Conservation (phyloP, 2,113 vertebrate species). For the Pseudolaguvia tuberculata region DNA sequence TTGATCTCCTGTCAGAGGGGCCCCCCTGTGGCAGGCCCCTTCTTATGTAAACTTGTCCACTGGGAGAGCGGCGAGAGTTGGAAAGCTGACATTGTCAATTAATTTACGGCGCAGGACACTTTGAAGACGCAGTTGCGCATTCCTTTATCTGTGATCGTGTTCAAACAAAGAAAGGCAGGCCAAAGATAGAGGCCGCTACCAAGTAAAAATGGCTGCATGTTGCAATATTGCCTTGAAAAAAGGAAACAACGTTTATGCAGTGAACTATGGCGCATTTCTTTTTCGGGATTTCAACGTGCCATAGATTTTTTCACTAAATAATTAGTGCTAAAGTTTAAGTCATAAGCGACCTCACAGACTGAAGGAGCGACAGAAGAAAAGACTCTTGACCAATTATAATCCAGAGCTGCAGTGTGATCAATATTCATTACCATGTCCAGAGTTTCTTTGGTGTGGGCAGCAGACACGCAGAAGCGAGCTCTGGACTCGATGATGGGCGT, state of each 20-base stretch:
- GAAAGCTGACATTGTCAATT: constrained; percentile 34
- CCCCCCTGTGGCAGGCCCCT: constrained; percentile 62
- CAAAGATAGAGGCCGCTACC: constrained; percentile 23
- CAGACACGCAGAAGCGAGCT: constrained; percentile 84
- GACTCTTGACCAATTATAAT: background rate
- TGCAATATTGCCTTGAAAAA: too few relatives aligned
- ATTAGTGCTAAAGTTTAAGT: too few relatives aligned
- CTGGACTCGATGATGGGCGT: constrained; percentile 86
- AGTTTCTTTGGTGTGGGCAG: constrained; percentile 82
- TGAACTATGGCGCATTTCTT: too few relatives aligned
- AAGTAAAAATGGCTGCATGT: background rate
- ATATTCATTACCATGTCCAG: constrained; percentile 73
- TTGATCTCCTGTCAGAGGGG: constrained; percentile 63
- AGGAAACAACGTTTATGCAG: too few relatives aligned
- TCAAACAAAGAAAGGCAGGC: constrained; percentile 32
- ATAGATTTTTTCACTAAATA: too few relatives aligned
- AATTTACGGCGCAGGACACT: constrained; percentile 44
- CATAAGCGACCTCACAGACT: too few relatives aligned
- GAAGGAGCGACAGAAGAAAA: background rate
- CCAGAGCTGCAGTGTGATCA: background rate
- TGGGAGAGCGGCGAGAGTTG: constrained; percentile 9
- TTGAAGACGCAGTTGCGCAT: constrained; percentile 41
- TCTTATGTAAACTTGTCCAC: constrained; percentile 60
- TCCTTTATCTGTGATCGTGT: constrained; percentile 38
- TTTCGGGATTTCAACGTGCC: too few relatives aligned